Base-by-base conservation (phyloP, 2,113 vertebrate genomes). In the Odobenus rosmarus region DNA sequence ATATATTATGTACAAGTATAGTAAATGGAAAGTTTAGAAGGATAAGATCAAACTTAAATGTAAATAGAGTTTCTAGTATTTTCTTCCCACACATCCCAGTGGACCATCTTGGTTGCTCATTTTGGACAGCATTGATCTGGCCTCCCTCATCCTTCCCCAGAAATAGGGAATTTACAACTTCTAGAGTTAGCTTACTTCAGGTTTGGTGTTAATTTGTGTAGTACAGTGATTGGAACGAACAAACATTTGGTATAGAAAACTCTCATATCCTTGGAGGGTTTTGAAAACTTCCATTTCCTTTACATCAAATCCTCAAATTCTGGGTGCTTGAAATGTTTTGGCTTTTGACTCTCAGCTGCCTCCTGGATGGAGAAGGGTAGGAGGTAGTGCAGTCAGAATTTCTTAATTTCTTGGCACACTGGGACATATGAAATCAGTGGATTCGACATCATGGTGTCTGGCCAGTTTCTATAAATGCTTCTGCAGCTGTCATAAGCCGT, bases 401-500 rank as follows among this genome's bases (percentile, higher is more conserved):
- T 53, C 88, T 76, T 36, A 49, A n/a, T 90, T 21, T 71, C 2
- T 57, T 95, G 93, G 61, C 42, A 15, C 83, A 24, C 74, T 19
- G 1, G 18, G 46, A 53, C 7, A 0, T 71, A 2, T 55, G 55
- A 55, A 93, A 77, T 28, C 59, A 3, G 26, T 72, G n/a, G 28
- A 36, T 92, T 96, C 53, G 15, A 24, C 89, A 13, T 92, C 26
- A 2, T 61, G n/a, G 79, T 84, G 89, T 92, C 95, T 97, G 62
- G 92, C 72, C 74, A 93, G 7, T 71, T 85, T 82, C 92, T 91
- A 39, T 16, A 81, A 95, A 46, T 85, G 76, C 94, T 98, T 96
- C 76, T 97, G 87, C 95, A 98, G 96, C 97, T 98, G 84, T 93
- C 55, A 42, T 69, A 36, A 82, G 76, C 77, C 79, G 1, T 91